A percentile compares a stretch with the other conserved stretches of the same genome.
Conservation (phyloP, 2,888 invertebrate species). For the Drosophila kuntzei region DNA sequence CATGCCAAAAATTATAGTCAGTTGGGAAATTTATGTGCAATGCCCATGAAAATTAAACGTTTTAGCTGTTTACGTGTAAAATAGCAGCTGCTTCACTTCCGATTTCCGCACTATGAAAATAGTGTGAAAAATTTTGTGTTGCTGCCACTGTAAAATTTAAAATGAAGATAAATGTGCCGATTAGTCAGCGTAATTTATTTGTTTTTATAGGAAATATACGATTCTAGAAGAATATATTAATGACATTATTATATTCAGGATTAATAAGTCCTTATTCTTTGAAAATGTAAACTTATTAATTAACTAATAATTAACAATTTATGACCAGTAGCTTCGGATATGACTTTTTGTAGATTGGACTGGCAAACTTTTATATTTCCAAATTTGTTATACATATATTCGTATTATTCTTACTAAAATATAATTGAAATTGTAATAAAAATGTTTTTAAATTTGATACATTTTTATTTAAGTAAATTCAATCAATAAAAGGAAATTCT, state of each 20-base stretch:
- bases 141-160: constrained; percentile 37
- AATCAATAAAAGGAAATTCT: background rate
- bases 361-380: too few species aligned
- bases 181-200: constrained; percentile 66
- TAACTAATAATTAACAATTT: too few species aligned
- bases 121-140: constrained; percentile 61
- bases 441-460: too few species aligned
- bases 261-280: background rate
- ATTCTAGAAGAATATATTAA: background rate
- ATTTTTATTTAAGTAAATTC: too few species aligned
- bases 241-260: background rate
- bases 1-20: constrained; percentile 54
- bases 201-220: constrained; percentile 47
- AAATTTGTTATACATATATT: too few species aligned
- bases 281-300: too few species aligned
- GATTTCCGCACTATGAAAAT: constrained; percentile 47
- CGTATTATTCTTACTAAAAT: too few species aligned
- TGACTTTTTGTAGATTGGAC: too few species aligned
- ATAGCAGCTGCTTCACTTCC: constrained; percentile 65
- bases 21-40: constrained; percentile 66
- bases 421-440: too few species aligned
- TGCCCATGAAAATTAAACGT: constrained; percentile 71
- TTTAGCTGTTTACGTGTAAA: constrained; percentile 30
- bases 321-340: too few species aligned
- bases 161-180: constrained; percentile 71